phyloP scores from a whole-genome alignment of 2,888 invertebrate genomes.

The Rhimphoctona megacephalus region DNA sequence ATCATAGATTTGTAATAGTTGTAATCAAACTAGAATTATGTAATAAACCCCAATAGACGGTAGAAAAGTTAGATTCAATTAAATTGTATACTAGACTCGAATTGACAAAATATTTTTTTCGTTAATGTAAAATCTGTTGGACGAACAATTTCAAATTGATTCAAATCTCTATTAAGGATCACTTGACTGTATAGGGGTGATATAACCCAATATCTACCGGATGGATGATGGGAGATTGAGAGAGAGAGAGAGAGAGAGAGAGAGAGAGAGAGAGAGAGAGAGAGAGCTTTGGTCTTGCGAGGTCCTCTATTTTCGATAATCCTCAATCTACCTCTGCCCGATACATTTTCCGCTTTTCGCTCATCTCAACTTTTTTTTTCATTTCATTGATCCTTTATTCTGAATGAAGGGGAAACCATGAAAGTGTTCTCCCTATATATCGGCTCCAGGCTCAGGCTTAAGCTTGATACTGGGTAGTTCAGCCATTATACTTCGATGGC shows the following conservation, averaged over 20 bases:
- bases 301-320: conserved; percentile 60
- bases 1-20: no score
- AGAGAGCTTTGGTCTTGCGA: conserved; percentile 19
- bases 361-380: conserved; percentile 14
- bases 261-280: conserved; percentile 19
- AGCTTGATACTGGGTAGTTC: conserved; percentile 22
- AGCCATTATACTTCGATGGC: conserved; percentile 23
- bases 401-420: conserved; percentile 52
- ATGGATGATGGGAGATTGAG: conserved; percentile 17
- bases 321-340: conserved; percentile 37
- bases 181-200: neutral
- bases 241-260: conserved; percentile 31
- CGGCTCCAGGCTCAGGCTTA: conserved; percentile 1
- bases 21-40: no score
- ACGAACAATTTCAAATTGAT: neutral
- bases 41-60: no score
- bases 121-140: neutral
- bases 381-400: conserved; percentile 50
- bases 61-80: no score
- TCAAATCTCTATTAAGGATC: conserved; percentile 3
- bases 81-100: no score
- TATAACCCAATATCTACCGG: conserved; percentile 32
- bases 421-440: conserved; percentile 29
- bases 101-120: neutral
- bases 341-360: conserved; percentile 23